These are phyloP conservation scores for Epiblema foenella DNA, from an alignment of 2,888 invertebrate species.

Conservation along the genomic window DNA sequence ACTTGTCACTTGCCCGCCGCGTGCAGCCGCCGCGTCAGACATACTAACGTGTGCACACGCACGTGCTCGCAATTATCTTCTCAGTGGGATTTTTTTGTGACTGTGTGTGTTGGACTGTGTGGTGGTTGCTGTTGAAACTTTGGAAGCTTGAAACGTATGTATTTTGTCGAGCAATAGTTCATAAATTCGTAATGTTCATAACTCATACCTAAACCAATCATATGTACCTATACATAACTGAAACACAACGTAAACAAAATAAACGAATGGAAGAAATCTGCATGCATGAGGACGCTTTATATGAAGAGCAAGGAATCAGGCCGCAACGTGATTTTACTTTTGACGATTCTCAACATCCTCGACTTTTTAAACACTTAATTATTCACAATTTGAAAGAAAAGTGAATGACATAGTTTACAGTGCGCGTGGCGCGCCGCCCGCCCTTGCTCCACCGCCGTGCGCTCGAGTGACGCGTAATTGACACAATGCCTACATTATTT, in stretches of 20 bases:
- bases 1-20: constrained; percentile 77
- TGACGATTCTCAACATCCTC: constrained; percentile 15
- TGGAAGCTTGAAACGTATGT: constrained; percentile 43
- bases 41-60: constrained; percentile 61
- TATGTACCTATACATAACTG: not conserved
- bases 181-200: not conserved
- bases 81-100: constrained; percentile 43
- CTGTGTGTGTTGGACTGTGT: constrained; percentile 44
- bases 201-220: not conserved
- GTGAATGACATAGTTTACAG: constrained; percentile 51
- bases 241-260: not conserved
- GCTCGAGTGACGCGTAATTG: constrained; percentile 27
- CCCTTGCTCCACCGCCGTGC: constrained; percentile 19
- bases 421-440: constrained; percentile 57
- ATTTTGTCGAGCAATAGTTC: constrained; percentile 15
- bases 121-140: constrained; percentile 39
- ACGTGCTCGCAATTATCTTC: constrained; percentile 62
- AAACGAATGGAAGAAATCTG: constrained; percentile 1
- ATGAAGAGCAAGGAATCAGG: constrained; percentile 12
- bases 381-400: constrained; percentile 19
- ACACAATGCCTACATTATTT: not conserved
- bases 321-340: constrained; percentile 4
- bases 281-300: not conserved
- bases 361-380: constrained; percentile 6
- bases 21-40: constrained; percentile 74